Conservation (phyloP, 2,888 invertebrate species). For the Spicauda simplicius region DNA sequence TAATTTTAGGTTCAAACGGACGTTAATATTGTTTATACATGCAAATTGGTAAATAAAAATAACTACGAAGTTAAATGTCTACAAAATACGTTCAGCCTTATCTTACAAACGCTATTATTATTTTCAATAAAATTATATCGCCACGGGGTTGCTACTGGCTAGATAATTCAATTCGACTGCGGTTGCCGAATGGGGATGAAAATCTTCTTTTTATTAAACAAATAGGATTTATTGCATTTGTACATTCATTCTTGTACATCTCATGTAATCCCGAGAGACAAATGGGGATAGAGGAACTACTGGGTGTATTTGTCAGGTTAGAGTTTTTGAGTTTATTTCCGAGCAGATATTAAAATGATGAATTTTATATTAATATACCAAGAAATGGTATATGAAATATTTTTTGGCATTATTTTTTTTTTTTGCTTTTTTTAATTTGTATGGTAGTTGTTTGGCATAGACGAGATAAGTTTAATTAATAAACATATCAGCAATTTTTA, state of each 20-base stretch:
- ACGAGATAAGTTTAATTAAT: too few relatives aligned
- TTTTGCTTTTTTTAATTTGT: too few relatives aligned
- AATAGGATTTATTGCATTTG: slow-evolving; percentile 36
- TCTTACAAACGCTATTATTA: slow-evolving; percentile 27
- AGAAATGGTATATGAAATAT: too few relatives aligned
- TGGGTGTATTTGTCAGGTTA: not conserved
- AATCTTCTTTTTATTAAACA: slow-evolving; percentile 32
- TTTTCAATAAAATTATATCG: slow-evolving; percentile 43
- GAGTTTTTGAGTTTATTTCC: not conserved
- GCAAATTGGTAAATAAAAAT: too few relatives aligned
- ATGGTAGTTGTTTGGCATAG: too few relatives aligned
- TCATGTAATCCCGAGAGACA: not conserved
- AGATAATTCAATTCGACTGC: slow-evolving; percentile 63
- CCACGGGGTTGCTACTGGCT: slow-evolving; percentile 49
- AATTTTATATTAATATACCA: too few relatives aligned
- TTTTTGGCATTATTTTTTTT: too few relatives aligned
- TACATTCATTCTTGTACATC: slow-evolving; percentile 7
- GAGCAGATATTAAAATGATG: not conserved
- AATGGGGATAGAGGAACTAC: slow-evolving; percentile 5
- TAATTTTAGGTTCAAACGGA: too few relatives aligned
- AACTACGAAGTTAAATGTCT: too few relatives aligned
- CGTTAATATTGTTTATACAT: too few relatives aligned
- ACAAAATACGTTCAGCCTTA: not conserved
- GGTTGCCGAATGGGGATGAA: slow-evolving; percentile 46
- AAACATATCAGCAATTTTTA: too few relatives aligned